Evolutionary conservation across 1,140 invertebrate genomes (phyloP).

Genomic region (Brevipalpus yothersi): DNA sequence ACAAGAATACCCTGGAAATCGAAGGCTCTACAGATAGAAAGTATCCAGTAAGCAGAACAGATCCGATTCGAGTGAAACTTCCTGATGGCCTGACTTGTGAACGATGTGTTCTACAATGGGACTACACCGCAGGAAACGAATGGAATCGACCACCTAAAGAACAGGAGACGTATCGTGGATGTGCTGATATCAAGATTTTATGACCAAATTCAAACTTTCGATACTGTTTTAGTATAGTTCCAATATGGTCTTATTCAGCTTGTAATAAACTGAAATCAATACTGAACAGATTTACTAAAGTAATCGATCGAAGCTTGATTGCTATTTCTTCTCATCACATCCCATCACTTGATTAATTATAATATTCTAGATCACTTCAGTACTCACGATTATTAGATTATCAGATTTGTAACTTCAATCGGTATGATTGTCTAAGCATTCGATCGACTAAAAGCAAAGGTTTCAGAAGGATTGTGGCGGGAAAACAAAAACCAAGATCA

Average conservation of each 20-base stretch:
- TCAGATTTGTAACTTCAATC: background rate
- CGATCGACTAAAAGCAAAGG: background rate
- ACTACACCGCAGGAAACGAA: constrained; percentile 32
- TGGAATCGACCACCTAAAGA: constrained; percentile 25
- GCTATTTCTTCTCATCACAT: background rate
- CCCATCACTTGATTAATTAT: background rate
- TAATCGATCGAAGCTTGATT: no score
- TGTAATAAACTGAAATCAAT: background rate
- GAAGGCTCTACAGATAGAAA: background rate
- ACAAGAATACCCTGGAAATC: constrained; percentile 8
- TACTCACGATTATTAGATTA: background rate
- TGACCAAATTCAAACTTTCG: background rate
- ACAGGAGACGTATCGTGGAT: constrained; percentile 62
- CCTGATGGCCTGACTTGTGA: constrained; percentile 16
- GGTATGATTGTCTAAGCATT: background rate
- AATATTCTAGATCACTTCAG: background rate
- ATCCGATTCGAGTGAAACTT: background rate
- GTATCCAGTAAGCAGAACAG: background rate
- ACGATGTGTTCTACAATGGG: constrained; percentile 20
- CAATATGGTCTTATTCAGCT: background rate
- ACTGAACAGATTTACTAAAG: background rate
- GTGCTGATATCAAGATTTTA: constrained; percentile 48
- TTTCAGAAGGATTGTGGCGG: background rate
- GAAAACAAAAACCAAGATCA: background rate
- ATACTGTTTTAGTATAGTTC: background rate